Evolutionary conservation across 1,140 invertebrate species (phyloP).

Genomic region (Belonocnema kinseyi): DNA sequence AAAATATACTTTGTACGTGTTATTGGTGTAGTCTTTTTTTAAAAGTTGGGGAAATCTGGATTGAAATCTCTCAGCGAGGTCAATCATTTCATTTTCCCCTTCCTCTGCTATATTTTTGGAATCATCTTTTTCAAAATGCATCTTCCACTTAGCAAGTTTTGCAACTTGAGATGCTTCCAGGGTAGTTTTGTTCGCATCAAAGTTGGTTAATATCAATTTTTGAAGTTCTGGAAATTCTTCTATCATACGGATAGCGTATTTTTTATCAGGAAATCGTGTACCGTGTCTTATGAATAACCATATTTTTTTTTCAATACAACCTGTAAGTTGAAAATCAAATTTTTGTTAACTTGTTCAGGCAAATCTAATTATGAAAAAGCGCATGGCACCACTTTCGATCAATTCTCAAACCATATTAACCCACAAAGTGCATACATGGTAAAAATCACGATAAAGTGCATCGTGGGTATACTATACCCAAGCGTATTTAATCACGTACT

Average conservation of each 20-base stretch:
- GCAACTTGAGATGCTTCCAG: conserved; percentile 66
- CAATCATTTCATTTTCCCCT: conserved; percentile 81
- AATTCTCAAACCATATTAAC: too few species aligned
- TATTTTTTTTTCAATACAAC: conserved; percentile 78
- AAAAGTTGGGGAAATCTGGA: conserved; percentile 79
- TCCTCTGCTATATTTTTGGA: conserved; percentile 78
- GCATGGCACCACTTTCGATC: too few species aligned
- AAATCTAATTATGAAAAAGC: too few species aligned
- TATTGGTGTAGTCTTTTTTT: conserved; percentile 76
- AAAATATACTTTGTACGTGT: conserved; percentile 76
- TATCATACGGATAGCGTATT: conserved; percentile 75
- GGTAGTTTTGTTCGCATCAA: conserved; percentile 52
- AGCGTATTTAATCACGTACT: too few species aligned
- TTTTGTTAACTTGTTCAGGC: too few species aligned
- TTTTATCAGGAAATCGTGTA: conserved; percentile 79
- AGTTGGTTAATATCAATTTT: conserved; percentile 74
- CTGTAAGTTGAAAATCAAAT: conserved; percentile 63
- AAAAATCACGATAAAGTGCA: too few species aligned
- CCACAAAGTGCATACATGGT: too few species aligned
- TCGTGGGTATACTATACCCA: too few species aligned
- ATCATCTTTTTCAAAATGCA: conserved; percentile 66
- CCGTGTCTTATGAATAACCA: conserved; percentile 83
- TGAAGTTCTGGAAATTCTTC: conserved; percentile 73
- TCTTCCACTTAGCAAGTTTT: conserved; percentile 76
- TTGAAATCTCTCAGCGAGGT: conserved; percentile 81